Percentiles rank a stretch among this genome's conserved stretches.
These are phyloP conservation scores for Heterodera schachtii DNA, from an alignment of 1,140 invertebrate genomes.

Conservation along the genomic window DNA sequence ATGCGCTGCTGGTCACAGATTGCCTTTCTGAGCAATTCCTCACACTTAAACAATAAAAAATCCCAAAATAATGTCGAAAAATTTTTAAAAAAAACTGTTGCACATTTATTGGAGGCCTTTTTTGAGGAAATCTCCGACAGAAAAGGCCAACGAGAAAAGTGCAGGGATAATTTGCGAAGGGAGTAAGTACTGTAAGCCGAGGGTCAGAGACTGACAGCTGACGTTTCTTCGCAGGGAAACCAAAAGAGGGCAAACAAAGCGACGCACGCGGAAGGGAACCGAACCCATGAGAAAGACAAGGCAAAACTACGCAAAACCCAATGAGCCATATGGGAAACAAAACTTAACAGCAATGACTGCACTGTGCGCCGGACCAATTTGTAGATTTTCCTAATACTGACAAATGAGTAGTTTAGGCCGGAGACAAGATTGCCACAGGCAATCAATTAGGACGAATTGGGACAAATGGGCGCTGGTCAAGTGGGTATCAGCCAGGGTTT, in stretches of 20 bases:
- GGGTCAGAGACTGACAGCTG: slow-evolving; percentile 8
- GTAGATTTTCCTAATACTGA: no score
- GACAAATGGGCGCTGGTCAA: no score
- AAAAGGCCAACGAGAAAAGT: background rate
- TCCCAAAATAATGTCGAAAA: background rate
- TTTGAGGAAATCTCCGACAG: background rate
- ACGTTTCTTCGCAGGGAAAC: slow-evolving; percentile 29
- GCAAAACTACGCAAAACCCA: background rate
- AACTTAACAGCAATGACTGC: no score
- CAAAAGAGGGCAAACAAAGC: background rate
- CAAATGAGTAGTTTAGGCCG: no score
- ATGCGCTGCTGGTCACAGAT: slow-evolving; percentile 21
- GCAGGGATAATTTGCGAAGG: slow-evolving; percentile 20
- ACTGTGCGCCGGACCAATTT: no score
- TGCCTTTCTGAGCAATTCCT: slow-evolving; percentile 28
- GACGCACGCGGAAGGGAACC: background rate
- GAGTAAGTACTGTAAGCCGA: slow-evolving; percentile 21
- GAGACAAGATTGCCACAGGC: background rate
- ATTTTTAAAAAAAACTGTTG: slow-evolving; percentile 9
- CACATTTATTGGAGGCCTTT: slow-evolving; percentile 1
- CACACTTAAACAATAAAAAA: slow-evolving; percentile 32
- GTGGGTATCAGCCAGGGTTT: no score
- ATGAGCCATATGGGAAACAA: background rate
- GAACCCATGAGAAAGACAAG: slow-evolving; percentile 5
- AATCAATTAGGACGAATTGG: background rate